A percentile compares a stretch with the other conserved stretches of the same genome.
phyloP scores from a whole-genome alignment of 2,113 vertebrate species.

The Lepus americanus region DNA sequence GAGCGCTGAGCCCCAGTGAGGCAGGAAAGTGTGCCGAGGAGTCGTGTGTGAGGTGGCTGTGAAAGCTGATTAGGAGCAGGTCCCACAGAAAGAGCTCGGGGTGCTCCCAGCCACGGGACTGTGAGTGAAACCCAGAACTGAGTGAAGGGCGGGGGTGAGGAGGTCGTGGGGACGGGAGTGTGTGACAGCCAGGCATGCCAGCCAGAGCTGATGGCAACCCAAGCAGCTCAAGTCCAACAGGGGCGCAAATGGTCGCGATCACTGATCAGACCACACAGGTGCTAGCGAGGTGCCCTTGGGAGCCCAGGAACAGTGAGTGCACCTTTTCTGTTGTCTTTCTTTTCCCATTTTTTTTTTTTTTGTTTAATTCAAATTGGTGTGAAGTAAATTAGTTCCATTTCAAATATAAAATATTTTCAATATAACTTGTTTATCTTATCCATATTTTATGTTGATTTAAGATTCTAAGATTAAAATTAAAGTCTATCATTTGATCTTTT shows the following conservation, averaged over 20 bases:
- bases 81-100: background rate
- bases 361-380: background rate
- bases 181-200: background rate
- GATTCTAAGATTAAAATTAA: background rate
- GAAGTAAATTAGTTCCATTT: conserved; percentile 29
- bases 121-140: background rate
- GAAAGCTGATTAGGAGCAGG: conserved; percentile 3
- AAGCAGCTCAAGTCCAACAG: background rate
- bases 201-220: no score
- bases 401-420: conserved; percentile 33
- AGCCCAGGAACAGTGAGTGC: accelerated
- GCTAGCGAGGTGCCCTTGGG: background rate
- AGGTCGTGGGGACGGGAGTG: background rate
- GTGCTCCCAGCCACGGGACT: background rate
- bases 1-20: background rate
- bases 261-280: background rate
- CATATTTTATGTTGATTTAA: background rate
- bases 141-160: background rate
- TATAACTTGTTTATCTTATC: background rate
- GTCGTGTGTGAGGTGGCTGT: background rate
- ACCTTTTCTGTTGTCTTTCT: background rate
- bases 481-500: no score
- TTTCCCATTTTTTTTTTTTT: background rate
- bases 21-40: background rate
- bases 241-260: background rate